Evolutionary conservation across 2,113 vertebrate species (phyloP), one percentile per base, ranked within the genome.

Genomic region (Cebus imitator): DNA sequence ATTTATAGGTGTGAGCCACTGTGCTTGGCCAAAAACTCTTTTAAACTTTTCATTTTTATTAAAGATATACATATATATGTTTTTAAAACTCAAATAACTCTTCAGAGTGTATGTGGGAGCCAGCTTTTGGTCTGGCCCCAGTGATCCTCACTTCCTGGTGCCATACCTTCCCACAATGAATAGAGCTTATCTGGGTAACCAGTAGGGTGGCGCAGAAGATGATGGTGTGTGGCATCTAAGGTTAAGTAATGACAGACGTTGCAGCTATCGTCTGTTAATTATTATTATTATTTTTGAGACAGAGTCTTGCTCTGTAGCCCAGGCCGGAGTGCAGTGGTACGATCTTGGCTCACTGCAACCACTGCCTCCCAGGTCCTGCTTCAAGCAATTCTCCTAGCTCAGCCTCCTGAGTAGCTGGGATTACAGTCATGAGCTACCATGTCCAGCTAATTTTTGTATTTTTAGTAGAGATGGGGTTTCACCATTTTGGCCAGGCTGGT

Each of bases 41-140:
- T 73, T 23, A 17, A 88, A 93, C 11, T 68, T 73, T 21, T 92
- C 4, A 52, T 80, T 92, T 94, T 95, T 87, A n/a, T 78, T 85
- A 84, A 93, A 52, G 52, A 76, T 48, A 40, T 1, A 17, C 12
- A 55, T 37, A 64, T 8, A 48, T 40, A 5, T 85, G n/a, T 76
- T 83, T 82, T 76, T 45, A 5, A n/a, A 96, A 91, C 27, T 61
- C 11, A 27, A 40, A 61, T 45, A 76, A 40, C 45, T 78, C 50
- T 87, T 7, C n/a, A 30, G 57, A 18, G 13, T 25, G 45, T 76
- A 52, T 82, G 66, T 88, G 20, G 70, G 14, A 8, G 61, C 64
- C 40, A 72, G 25, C 18, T 37, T 70, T 48, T 30, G 21, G 23
- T 8, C 1, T 37, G 20, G 37, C 14, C 27, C 27, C 52, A 21